phyloP scores from a whole-genome alignment of 1,140 invertebrate species.

The Bombus sibiricus region DNA sequence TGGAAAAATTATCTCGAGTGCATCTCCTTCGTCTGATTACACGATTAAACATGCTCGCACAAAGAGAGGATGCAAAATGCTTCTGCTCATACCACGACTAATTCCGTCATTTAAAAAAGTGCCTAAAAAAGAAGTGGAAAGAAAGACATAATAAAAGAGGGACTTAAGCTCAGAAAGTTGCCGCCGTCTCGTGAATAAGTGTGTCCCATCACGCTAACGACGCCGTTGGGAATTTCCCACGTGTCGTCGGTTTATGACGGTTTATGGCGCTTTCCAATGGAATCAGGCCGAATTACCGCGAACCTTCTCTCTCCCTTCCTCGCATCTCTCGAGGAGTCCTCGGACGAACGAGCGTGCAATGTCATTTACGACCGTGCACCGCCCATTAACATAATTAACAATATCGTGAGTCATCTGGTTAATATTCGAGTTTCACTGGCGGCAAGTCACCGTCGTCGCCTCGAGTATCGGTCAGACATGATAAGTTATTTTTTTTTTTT shows the following conservation, averaged over 20 bases:
- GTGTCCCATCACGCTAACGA: slow-evolving; percentile 53
- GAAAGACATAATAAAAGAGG: not conserved
- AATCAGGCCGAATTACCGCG: slow-evolving; percentile 35
- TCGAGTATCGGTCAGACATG: not conserved
- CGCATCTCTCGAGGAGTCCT: not conserved
- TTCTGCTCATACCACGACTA: not conserved
- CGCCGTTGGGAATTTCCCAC: slow-evolving; percentile 60
- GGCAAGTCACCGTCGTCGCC: not conserved
- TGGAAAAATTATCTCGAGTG: not conserved
- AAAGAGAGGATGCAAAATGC: not conserved
- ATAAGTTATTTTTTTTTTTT: not conserved
- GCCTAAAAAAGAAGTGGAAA: not conserved
- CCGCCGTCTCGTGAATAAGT: slow-evolving; percentile 49
- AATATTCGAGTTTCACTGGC: slow-evolving; percentile 33
- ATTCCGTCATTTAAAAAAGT: not conserved
- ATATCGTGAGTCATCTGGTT: slow-evolving; percentile 61
- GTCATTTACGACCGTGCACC: slow-evolving; percentile 50
- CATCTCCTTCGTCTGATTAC: not conserved
- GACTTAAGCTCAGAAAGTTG: slow-evolving; percentile 42
- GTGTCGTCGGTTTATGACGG: slow-evolving; percentile 35
- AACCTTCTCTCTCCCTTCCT: not conserved
- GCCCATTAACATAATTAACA: slow-evolving; percentile 67
- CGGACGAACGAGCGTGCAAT: not conserved
- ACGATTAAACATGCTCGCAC: not conserved
- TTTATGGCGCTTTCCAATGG: slow-evolving; percentile 55